Conservation (phyloP, 2,113 vertebrate species). For the Toxotes chatareus region DNA sequence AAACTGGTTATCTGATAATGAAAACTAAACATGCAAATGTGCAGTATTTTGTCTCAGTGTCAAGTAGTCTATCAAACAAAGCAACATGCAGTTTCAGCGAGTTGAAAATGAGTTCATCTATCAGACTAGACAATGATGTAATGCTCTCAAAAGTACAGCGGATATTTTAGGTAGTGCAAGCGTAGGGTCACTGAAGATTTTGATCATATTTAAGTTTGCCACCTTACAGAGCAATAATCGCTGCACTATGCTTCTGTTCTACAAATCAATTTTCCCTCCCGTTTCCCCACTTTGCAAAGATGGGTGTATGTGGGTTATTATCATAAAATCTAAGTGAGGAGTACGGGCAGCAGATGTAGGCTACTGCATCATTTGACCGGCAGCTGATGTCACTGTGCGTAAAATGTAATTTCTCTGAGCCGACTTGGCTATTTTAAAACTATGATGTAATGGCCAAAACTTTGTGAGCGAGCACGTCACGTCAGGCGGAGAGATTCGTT, state of each 20-base stretch:
- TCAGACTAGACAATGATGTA: constrained; percentile 82
- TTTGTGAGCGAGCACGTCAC: constrained; percentile 80
- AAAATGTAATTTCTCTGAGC: constrained; percentile 77
- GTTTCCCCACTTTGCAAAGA: neutral
- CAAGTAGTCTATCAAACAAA: constrained; percentile 46
- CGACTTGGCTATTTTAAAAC: constrained; percentile 82
- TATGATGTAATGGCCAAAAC: constrained; percentile 84
- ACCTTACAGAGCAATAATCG: neutral
- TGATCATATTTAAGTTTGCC: constrained; percentile 60
- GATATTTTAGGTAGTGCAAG: constrained; percentile 73
- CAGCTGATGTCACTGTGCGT: constrained; percentile 82
- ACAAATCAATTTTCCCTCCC: neutral
- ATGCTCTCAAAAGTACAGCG: constrained; percentile 78
- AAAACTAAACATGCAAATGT: constrained; percentile 15
- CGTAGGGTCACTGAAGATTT: constrained; percentile 52
- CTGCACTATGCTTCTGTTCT: neutral
- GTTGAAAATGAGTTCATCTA: constrained; percentile 79
- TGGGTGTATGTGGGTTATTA: neutral
- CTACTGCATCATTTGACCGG: constrained; percentile 71
- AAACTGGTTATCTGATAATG: constrained; percentile 12
- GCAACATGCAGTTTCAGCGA: constrained; percentile 75
- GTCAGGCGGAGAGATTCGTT: constrained; percentile 50
- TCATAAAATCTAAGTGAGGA: constrained; percentile 18
- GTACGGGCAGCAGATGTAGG: constrained; percentile 37
- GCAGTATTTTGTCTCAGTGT: constrained; percentile 10